phyloP scores from a whole-genome alignment of 2,888 invertebrate genomes.

The Nomada ferruginata region DNA sequence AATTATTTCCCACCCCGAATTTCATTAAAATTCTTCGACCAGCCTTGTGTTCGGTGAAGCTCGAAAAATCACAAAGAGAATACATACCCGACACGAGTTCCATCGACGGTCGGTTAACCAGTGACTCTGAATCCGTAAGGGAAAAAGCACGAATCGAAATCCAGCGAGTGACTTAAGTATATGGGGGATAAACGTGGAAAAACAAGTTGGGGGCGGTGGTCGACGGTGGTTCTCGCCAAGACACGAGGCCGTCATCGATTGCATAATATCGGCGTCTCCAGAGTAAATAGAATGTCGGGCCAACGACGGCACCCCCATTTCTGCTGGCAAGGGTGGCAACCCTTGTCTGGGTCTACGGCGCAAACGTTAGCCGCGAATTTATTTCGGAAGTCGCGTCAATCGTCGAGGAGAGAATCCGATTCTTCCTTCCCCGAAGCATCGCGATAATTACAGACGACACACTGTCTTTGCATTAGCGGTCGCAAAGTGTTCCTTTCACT shows the following conservation, averaged over 20 bases:
- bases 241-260: constrained; percentile 68
- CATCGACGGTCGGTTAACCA: constrained; percentile 28
- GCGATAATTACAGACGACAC: constrained; percentile 14
- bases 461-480: neutral
- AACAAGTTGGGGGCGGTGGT: constrained; percentile 10
- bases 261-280: constrained; percentile 79
- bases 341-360: constrained; percentile 52
- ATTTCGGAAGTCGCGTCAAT: constrained; percentile 57
- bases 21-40: too few species aligned
- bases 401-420: constrained; percentile 63
- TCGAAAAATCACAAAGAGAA: neutral
- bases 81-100: neutral
- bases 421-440: constrained; percentile 34
- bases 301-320: constrained; percentile 36
- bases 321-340: constrained; percentile 28
- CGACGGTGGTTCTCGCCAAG: constrained; percentile 32
- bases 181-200: constrained; percentile 34
- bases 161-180: constrained; percentile 21
- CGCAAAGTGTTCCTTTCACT: constrained; percentile 6
- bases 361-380: constrained; percentile 76
- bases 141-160: constrained; percentile 32
- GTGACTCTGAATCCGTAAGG: constrained; percentile 1
- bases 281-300: constrained; percentile 78
- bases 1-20: too few species aligned
- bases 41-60: too few species aligned